Base-by-base conservation (phyloP, 2,113 vertebrate genomes). In the Acrocephalus arundinaceus region DNA sequence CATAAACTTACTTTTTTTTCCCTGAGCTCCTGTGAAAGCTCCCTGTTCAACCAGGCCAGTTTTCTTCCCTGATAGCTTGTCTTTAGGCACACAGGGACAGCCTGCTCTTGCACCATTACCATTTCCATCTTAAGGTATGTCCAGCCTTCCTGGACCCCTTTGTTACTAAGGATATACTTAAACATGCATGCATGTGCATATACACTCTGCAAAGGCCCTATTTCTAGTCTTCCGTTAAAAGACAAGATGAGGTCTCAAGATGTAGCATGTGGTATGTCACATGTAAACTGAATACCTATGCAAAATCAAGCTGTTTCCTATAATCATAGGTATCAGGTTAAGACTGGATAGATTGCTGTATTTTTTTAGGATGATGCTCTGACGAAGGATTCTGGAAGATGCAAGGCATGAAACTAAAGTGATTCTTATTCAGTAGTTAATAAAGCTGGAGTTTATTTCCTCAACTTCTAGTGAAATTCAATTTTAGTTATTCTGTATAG, bases 151-250 rank as follows among this genome's bases (percentile, higher is more conserved):
- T 37, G 28, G 58, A 55, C 22, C 28, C 70, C 28, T 55, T 85
- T 85, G 49, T 55, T 85, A 65, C 43, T 85, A 65, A 65, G 49
- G 49, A 39, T 54, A 75, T 23, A 27, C 49, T 84, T 91, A 84
- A 84, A 80, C n/a, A 58, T 31, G 21, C 27, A 8, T 49, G 52
- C 5, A 21, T 65, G 39, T 41, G 11, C 51, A 66, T 52, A 74
- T 54, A 23, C 30, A 57, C 70, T 52, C 39, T 85, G 55, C 39
- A 95, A 86, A 86, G 54, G 15, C 43, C 11, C 16, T 86, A 30
- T 81, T 85, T 92, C 65, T 77, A 72, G 48, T 48, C 81, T 89
- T 85, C 35, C 51, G 85, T 85, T 94, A 81, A 76, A 77, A 68
- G 75, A 82, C 48, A 77, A 37, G 49, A 85, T 86, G n/a, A 92